Percentiles rank a stretch among this genome's conserved stretches.
Evolutionary conservation across 2,113 vertebrate genomes (phyloP).

Genomic region (Proterorhinus semilunaris): DNA sequence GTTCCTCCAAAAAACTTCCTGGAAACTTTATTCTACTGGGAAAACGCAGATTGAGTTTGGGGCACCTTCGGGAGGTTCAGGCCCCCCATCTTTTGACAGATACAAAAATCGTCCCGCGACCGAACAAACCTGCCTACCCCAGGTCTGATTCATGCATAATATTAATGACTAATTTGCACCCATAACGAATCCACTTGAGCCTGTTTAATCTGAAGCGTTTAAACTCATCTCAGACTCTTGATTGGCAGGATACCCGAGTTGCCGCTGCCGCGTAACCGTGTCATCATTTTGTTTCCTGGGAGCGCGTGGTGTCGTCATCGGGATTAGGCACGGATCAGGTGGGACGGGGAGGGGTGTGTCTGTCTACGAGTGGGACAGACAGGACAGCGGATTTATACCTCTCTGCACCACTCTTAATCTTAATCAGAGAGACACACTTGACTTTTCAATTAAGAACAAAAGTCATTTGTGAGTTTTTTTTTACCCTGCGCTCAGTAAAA

Average conservation of each 20-base stretch:
- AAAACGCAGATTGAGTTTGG: too few species aligned
- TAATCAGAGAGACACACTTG: constrained; percentile 37
- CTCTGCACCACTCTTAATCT: constrained; percentile 49
- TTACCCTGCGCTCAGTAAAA: constrained; percentile 30
- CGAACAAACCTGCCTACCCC: too few species aligned
- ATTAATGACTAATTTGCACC: constrained; percentile 26
- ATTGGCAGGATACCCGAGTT: constrained; percentile 16
- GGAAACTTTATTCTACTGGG: too few species aligned
- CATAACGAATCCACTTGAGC: constrained; percentile 50
- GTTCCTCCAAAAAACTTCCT: too few species aligned
- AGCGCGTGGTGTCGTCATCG: constrained; percentile 41
- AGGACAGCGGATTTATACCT: constrained; percentile 57
- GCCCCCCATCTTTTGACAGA: too few species aligned
- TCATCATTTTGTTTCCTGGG: constrained; percentile 46
- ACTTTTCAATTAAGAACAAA: constrained; percentile 41
- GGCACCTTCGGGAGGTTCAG: too few species aligned
- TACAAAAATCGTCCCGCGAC: too few species aligned
- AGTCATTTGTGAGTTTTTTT: constrained; percentile 20
- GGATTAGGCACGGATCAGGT: constrained; percentile 59
- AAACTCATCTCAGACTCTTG: constrained; percentile 11
- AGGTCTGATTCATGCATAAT: too few species aligned
- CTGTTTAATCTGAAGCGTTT: constrained; percentile 57
- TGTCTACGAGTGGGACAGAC: constrained; percentile 35
- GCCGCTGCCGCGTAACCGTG: constrained; percentile 26
- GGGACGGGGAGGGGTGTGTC: constrained; percentile 42